These are phyloP conservation scores for Himalopsyche phryganea DNA, from an alignment of 1,140 invertebrate genomes.

Conservation along the genomic window DNA sequence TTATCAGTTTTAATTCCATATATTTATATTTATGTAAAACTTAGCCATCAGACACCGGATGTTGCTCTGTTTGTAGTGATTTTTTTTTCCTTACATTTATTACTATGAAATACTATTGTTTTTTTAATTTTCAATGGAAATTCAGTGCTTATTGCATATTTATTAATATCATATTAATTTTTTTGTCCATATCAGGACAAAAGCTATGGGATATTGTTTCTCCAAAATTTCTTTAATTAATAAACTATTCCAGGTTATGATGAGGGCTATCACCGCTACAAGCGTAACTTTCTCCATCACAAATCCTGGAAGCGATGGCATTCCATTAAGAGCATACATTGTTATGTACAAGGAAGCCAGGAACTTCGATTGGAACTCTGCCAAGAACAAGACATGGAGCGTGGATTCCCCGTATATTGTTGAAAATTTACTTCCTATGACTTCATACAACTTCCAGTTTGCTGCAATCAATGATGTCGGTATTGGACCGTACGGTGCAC, in stretches of 20 bases:
- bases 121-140: no score
- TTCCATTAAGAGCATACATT: slow-evolving; percentile 67
- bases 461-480: slow-evolving; percentile 82
- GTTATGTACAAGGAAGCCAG: slow-evolving; percentile 71
- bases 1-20: no score
- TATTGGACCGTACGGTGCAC: slow-evolving; percentile 65
- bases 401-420: slow-evolving; percentile 71
- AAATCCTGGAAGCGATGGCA: slow-evolving; percentile 68
- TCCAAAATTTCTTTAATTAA: no score
- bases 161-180: no score
- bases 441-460: slow-evolving; percentile 81
- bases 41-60: no score
- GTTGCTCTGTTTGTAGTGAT: no score
- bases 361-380: slow-evolving; percentile 63
- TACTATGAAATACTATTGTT: no score
- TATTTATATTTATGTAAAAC: no score
- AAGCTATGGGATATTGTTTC: no score
- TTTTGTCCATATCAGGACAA: no score
- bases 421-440: slow-evolving; percentile 75
- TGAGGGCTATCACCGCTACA: slow-evolving; percentile 72
- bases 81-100: no score
- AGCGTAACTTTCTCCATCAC: slow-evolving; percentile 75
- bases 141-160: no score
- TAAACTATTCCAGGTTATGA: slow-evolving; percentile 49
- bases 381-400: slow-evolving; percentile 72